These are phyloP conservation scores for Sebastes umbrosus DNA, from an alignment of 2,797 vertebrate species.

Conservation along the genomic window DNA sequence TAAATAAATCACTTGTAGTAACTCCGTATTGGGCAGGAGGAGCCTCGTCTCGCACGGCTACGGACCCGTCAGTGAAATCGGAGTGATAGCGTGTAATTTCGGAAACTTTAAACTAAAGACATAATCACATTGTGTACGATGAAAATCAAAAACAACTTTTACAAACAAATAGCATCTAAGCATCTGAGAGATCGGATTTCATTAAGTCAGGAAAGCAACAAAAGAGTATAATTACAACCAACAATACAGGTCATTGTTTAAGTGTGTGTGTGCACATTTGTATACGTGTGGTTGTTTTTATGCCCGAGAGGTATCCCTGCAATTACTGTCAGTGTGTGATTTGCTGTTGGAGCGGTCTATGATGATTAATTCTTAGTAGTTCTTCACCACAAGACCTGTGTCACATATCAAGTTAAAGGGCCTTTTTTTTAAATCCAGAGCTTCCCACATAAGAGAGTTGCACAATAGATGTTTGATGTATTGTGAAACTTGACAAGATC, in stretches of 20 bases:
- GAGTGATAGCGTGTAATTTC: slow-evolving; percentile 46
- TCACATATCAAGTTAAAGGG: slow-evolving; percentile 72
- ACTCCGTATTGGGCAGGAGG: slow-evolving; percentile 9
- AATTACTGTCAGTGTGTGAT: slow-evolving; percentile 72
- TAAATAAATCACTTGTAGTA: slow-evolving; percentile 19
- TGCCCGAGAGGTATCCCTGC: slow-evolving; percentile 35
- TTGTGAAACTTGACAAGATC: slow-evolving; percentile 23
- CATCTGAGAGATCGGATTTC: slow-evolving; percentile 57
- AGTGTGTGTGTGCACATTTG: slow-evolving; percentile 4
- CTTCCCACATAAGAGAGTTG: slow-evolving; percentile 28
- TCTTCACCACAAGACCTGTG: slow-evolving; percentile 66
- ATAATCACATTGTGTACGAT: slow-evolving; percentile 42
- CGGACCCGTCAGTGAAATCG: slow-evolving; percentile 29
- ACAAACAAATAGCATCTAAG: slow-evolving; percentile 64
- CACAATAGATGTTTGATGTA: slow-evolving; percentile 40
- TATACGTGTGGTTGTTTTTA: slow-evolving; percentile 28
- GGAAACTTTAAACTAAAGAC: slow-evolving; percentile 7
- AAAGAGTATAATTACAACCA: slow-evolving; percentile 54
- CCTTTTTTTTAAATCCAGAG: slow-evolving; percentile 30
- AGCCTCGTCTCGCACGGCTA: neutral
- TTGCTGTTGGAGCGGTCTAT: slow-evolving; percentile 48
- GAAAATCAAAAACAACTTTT: slow-evolving; percentile 61
- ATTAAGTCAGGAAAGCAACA: slow-evolving; percentile 49
- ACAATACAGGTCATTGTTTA: slow-evolving; percentile 73
- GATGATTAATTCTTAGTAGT: slow-evolving; percentile 69